Base-by-base conservation (phyloP, 2,888 invertebrate genomes). In the Chrysolina americana region DNA sequence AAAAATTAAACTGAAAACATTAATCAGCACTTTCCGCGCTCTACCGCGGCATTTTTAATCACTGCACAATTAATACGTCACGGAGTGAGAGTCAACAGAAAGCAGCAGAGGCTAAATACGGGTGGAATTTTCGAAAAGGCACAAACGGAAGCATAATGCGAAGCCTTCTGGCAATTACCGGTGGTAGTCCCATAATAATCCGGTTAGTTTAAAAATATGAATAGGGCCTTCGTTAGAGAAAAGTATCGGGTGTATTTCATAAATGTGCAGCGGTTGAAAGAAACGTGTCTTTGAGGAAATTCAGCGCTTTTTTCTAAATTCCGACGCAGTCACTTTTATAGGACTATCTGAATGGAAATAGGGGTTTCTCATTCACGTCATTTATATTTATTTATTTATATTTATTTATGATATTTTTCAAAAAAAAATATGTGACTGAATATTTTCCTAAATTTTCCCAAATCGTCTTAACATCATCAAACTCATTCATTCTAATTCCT, bases 151-250 rank as follows among this genome's bases (percentile, higher is more conserved):
- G 64, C 19, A 71, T 44, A 65, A 71, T 17, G 56, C 65, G 65
- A 69, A 59, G 56, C 63, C 36, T 71, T 71, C 76, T 77, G 71
- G 77, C 75, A 80, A 80, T 80, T 80, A 78, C 77, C 77, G 75
- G 36, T n/a, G 59, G 36, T 59, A 9, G n/a, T 36, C 28, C 36
- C 59, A 65, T 75, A 71, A 75, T 75, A 75, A 75, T 75, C 75
- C 68, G 75, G 75, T 74, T 68, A 73, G 77, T 77, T 74, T 76
- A 71, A 73, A 75, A 78, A 79, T 77, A 71, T 71, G 72, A 79
- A 75, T 68, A 66, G 13, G 36, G 36, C 19, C 59, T 68, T 41
- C 68, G 23, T 68, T 47, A n/a, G 41, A 53, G 19, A 17, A 13
- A 13, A 3, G 19, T 17, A 21, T 53, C 53, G 10, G 53, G 17